Percentiles rank a stretch among this genome's conserved stretches.
Evolutionary conservation across 2,888 invertebrate genomes (phyloP).

Genomic region (Nomada goodeniana): DNA sequence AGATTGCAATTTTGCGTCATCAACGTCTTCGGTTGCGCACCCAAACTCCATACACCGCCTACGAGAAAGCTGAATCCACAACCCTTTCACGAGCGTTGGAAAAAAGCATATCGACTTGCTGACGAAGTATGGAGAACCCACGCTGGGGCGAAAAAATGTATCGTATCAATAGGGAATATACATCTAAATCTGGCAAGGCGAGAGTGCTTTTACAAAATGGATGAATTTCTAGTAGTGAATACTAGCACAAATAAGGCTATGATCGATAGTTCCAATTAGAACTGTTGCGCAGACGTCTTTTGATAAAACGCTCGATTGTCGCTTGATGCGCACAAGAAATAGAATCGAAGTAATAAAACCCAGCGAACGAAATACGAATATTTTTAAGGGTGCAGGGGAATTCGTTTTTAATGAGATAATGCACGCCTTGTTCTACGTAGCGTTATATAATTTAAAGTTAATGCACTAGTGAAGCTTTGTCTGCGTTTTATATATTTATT

Average conservation of each 20-base stretch:
- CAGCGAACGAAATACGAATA: neutral
- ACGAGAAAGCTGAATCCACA: slow-evolving; percentile 10
- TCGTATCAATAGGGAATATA: slow-evolving; percentile 7
- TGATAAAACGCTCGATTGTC: neutral
- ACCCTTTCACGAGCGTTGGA: slow-evolving; percentile 6
- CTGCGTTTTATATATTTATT: neutral
- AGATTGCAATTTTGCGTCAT: slow-evolving; percentile 36
- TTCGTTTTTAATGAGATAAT: no score
- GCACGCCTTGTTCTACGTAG: no score
- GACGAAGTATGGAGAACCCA: neutral
- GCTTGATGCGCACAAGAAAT: neutral
- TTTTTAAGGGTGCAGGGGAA: no score
- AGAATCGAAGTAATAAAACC: neutral
- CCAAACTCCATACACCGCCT: neutral
- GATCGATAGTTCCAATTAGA: slow-evolving; percentile 21
- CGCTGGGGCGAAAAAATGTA: slow-evolving; percentile 5
- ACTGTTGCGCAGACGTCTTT: slow-evolving; percentile 12
- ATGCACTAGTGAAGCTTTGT: no score
- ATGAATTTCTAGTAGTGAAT: slow-evolving; percentile 12
- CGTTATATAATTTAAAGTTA: no score
- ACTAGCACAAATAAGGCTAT: neutral
- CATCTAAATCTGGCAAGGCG: neutral
- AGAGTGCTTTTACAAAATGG: neutral
- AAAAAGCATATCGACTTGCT: slow-evolving; percentile 14
- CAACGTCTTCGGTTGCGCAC: slow-evolving; percentile 10